phyloP scores from a whole-genome alignment of 2,888 invertebrate species.

The Scaptomyza cyrtandrae region DNA sequence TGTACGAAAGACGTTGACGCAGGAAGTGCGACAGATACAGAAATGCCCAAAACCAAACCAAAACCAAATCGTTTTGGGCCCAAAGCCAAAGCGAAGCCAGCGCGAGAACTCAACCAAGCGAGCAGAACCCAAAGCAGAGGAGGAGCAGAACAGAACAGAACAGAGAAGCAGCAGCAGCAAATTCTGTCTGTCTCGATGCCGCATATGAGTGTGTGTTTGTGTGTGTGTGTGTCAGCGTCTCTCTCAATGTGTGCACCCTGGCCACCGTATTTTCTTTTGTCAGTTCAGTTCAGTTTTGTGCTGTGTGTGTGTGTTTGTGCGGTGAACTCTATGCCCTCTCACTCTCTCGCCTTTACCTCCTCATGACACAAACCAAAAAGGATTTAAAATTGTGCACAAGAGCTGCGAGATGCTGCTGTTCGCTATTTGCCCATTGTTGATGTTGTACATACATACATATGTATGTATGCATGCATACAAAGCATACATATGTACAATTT shows the following conservation, averaged over 20 bases:
- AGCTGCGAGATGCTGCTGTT: conserved; percentile 43
- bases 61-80: conserved; percentile 71
- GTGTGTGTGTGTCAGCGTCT: conserved; percentile 17
- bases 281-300: conserved; percentile 42
- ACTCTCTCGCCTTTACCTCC: conserved; percentile 5
- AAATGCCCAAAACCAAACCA: conserved; percentile 56
- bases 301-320: conserved; percentile 51
- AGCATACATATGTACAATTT: conserved; percentile 26
- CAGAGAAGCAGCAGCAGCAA: conserved; percentile 35
- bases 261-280: conserved; percentile 71
- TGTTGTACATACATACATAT: neutral
- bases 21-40: conserved; percentile 77
- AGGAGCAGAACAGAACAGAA: conserved; percentile 18
- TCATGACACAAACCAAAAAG: conserved; percentile 39
- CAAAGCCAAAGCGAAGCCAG: conserved; percentile 55
- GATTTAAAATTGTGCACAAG: conserved; percentile 43
- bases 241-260: conserved; percentile 36
- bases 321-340: conserved; percentile 59
- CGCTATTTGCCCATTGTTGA: conserved; percentile 39
- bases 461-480: conserved; percentile 4
- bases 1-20: conserved; percentile 27
- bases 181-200: conserved; percentile 45
- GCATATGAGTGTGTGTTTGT: conserved; percentile 30
- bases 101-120: conserved; percentile 70
- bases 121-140: conserved; percentile 44